Evolutionary conservation across 2,113 vertebrate species (phyloP).

Genomic region (Microcebus lehilahytsara): DNA sequence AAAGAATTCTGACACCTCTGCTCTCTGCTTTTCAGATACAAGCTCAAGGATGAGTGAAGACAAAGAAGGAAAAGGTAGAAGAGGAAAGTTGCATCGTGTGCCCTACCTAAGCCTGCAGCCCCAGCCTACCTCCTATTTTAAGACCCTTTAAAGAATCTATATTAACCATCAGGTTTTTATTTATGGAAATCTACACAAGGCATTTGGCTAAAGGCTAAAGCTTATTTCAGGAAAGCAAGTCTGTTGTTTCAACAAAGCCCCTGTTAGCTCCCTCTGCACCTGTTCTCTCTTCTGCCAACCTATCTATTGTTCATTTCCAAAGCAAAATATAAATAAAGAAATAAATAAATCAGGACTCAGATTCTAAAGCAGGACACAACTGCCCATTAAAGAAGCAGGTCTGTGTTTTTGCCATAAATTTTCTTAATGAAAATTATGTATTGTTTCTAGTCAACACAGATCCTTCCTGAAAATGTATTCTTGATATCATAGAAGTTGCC

Average conservation of each 20-base stretch:
- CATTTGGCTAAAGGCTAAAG: conserved; percentile 28
- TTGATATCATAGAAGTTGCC: not conserved
- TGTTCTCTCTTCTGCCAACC: conserved; percentile 43
- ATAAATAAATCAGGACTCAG: not conserved
- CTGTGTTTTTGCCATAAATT: conserved; percentile 86
- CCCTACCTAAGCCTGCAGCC: not conserved
- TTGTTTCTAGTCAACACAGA: not conserved
- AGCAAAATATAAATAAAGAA: not conserved
- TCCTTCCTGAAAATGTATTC: not conserved
- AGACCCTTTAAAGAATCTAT: conserved; percentile 53
- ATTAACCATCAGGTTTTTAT: conserved; percentile 32
- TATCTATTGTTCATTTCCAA: conserved; percentile 44
- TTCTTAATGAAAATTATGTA: not conserved
- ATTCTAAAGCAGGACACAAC: not conserved
- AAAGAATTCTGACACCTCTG: not conserved
- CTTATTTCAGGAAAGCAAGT: conserved; percentile 52
- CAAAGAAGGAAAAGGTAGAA: not conserved
- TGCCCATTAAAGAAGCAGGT: not conserved
- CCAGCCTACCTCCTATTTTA: conserved; percentile 17
- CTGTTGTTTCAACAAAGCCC: conserved; percentile 19
- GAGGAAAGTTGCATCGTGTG: not conserved
- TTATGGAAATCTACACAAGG: conserved; percentile 44
- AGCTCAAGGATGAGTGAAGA: not conserved
- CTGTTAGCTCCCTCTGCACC: not conserved
- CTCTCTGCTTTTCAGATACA: not conserved